Evolutionary conservation across 2,113 vertebrate species (phyloP).

Genomic region (Peucedramus taeniatus): DNA sequence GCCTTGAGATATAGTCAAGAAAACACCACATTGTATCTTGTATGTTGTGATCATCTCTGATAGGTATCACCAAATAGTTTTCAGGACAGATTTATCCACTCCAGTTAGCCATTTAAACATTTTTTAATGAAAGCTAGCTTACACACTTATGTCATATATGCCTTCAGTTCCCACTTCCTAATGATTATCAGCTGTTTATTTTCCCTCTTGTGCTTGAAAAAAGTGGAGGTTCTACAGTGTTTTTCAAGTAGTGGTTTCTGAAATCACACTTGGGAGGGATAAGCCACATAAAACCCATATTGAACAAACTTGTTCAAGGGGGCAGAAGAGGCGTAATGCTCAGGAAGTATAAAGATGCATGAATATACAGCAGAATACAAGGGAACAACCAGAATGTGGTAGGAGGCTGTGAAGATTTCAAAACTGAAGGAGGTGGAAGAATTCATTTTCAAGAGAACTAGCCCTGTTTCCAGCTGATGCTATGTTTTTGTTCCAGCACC

Average conservation of each 20-base stretch:
- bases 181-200: constrained; percentile 42
- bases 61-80: constrained; percentile 41
- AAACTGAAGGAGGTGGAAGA: neutral
- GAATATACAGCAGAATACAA: neutral
- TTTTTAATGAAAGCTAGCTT: constrained; percentile 19
- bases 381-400: neutral
- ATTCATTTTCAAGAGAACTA: neutral
- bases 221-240: neutral
- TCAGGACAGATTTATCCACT: constrained; percentile 31
- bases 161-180: constrained; percentile 16
- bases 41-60: constrained; percentile 22
- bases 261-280: neutral
- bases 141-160: neutral
- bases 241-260: neutral
- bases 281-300: neutral
- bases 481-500: neutral
- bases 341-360: neutral
- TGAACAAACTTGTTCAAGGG: neutral
- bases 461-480: neutral
- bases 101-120: neutral
- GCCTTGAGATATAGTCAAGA: constrained; percentile 20
- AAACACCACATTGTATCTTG: constrained; percentile 12
- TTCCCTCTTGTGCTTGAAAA: neutral
- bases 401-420: neutral
- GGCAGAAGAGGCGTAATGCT: neutral